phyloP scores from a whole-genome alignment of 2,888 invertebrate genomes.

The Tolmerus cingulatus region DNA sequence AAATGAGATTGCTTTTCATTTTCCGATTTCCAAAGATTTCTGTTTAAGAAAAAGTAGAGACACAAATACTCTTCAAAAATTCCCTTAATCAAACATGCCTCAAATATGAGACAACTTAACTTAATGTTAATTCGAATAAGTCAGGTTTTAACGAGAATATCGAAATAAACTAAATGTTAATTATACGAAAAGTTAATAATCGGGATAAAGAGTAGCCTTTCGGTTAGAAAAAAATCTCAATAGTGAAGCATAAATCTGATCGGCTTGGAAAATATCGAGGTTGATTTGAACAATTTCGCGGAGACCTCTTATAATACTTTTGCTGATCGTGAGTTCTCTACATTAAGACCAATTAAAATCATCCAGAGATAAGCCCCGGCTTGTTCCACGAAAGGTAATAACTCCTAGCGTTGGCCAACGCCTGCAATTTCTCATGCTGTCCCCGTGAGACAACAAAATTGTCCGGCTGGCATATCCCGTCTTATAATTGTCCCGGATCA shows the following conservation, averaged over 20 bases:
- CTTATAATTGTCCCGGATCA: slow-evolving; percentile 50
- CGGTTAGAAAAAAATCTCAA: background rate
- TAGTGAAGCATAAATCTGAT: background rate
- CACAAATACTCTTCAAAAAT: too few relatives aligned
- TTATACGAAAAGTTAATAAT: background rate
- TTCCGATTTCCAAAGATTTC: too few relatives aligned
- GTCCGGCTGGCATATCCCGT: slow-evolving; percentile 24
- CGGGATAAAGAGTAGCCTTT: background rate
- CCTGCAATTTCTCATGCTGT: slow-evolving; percentile 39
- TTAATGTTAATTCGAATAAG: too few relatives aligned
- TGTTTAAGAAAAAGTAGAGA: too few relatives aligned
- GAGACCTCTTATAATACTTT: background rate
- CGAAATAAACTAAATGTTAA: background rate
- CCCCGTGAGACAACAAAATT: slow-evolving; percentile 37
- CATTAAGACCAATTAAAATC: background rate
- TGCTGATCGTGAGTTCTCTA: background rate
- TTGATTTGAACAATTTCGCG: background rate
- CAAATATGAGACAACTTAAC: too few relatives aligned
- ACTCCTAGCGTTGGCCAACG: background rate
- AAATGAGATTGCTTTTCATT: too few relatives aligned
- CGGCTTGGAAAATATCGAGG: background rate
- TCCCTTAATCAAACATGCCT: too few relatives aligned
- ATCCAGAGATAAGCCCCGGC: background rate
- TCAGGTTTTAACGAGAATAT: too few relatives aligned
- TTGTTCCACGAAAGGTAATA: slow-evolving; percentile 12